phyloP scores from a whole-genome alignment of 2,797 vertebrate genomes.

The Sciurus carolinensis region DNA sequence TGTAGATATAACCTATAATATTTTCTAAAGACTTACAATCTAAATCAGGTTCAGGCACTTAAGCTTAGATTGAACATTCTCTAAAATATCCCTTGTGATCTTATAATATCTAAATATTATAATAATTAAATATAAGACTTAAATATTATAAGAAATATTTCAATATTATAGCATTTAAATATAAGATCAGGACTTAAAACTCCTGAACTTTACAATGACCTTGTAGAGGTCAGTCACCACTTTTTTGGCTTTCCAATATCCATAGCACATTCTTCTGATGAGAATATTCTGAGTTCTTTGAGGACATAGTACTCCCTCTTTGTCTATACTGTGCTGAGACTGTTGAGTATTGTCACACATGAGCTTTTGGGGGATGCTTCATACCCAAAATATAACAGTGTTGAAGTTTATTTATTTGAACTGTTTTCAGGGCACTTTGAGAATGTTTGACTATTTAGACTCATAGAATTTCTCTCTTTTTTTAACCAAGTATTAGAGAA shows the following conservation, averaged over 20 bases:
- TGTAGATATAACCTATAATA: background rate
- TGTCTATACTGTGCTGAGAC: background rate
- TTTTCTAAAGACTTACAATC: conserved; percentile 24
- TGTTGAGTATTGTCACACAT: background rate
- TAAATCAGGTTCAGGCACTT: background rate
- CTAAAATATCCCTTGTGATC: background rate
- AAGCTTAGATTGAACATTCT: background rate
- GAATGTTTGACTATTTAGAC: background rate
- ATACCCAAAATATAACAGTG: too few relatives aligned
- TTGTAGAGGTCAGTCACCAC: background rate
- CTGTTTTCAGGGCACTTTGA: background rate
- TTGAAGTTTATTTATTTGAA: background rate
- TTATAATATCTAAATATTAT: background rate
- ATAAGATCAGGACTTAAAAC: conserved; percentile 10
- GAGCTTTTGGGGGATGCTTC: too few relatives aligned
- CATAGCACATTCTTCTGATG: background rate
- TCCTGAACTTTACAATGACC: background rate
- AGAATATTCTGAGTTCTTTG: background rate
- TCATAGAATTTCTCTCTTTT: background rate
- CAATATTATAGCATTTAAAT: background rate
- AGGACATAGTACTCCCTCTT: background rate
- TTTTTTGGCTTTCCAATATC: background rate
- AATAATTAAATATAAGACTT: background rate
- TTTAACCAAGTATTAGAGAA: background rate
- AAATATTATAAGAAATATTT: background rate